A percentile compares a stretch with the other conserved stretches of the same genome.
These are phyloP conservation scores for Drosophila lacertosa DNA, from an alignment of 1,140 invertebrate species.

Conservation along the genomic window DNA sequence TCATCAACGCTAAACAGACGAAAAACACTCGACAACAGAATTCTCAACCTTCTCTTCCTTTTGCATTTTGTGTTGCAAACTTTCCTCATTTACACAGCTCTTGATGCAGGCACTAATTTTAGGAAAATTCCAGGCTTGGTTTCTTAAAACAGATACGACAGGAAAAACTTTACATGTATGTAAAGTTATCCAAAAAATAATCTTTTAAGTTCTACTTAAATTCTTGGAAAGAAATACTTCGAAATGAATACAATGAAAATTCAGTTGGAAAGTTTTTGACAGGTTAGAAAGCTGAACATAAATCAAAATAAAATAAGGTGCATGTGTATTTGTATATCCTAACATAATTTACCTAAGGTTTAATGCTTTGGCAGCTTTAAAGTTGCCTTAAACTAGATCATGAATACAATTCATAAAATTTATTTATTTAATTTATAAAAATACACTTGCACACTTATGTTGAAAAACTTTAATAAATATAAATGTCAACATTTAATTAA, in stretches of 20 bases:
- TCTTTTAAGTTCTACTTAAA: neutral
- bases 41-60: neutral
- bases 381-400: too few species aligned
- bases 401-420: too few species aligned
- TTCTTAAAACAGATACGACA: neutral
- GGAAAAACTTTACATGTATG: neutral
- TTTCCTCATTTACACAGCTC: constrained; percentile 46
- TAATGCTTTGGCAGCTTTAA: too few species aligned
- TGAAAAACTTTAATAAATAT: too few species aligned
- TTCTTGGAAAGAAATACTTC: neutral
- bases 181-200: neutral
- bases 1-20: constrained; percentile 30
- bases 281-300: too few species aligned
- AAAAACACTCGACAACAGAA: constrained; percentile 44
- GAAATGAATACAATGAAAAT: neutral
- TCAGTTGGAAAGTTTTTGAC: too few species aligned
- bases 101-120: constrained; percentile 16
- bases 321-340: too few species aligned
- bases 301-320: too few species aligned
- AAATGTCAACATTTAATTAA: too few species aligned
- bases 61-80: constrained; percentile 4
- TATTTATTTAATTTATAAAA: too few species aligned
- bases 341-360: too few species aligned
- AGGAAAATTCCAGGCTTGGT: neutral
- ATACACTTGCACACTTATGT: too few species aligned